phyloP scores from a whole-genome alignment of 2,797 vertebrate species.

The Danio kyathit region DNA sequence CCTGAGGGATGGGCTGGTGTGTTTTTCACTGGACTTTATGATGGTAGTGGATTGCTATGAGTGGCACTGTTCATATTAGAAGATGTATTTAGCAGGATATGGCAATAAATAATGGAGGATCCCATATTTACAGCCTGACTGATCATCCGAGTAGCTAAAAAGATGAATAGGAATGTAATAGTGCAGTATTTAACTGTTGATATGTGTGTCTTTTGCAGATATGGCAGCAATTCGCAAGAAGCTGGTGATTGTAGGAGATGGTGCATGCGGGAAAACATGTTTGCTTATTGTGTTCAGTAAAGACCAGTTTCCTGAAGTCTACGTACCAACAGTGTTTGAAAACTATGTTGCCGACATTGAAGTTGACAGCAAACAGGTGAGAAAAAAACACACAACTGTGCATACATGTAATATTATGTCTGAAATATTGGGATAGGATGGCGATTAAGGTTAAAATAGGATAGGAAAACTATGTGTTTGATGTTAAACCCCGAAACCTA shows the following conservation, averaged over 20 bases:
- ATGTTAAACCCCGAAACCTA: conserved; percentile 29
- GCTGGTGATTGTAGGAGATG: conserved; percentile 98
- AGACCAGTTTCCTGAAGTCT: conserved; percentile 98
- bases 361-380: conserved; percentile 96
- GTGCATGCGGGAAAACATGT: conserved; percentile 98
- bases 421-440: too few species aligned
- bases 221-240: conserved; percentile 99
- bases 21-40: conserved; percentile 12
- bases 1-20: not conserved
- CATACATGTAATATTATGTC: not conserved
- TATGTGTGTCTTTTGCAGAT: conserved; percentile 69
- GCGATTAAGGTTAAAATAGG: not conserved
- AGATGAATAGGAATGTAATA: not conserved
- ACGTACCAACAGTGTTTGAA: conserved; percentile 97
- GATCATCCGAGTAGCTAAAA: conserved; percentile 8
- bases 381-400: conserved; percentile 22
- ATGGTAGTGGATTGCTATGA: not conserved
- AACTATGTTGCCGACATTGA: conserved; percentile 99
- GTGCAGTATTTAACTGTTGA: conserved; percentile 41
- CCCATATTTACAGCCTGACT: conserved; percentile 12
- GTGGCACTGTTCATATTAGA: not conserved
- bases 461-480: not conserved
- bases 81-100: not conserved
- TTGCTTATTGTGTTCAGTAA: conserved; percentile 99
- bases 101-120: conserved; percentile 21